Evolutionary conservation across 2,113 vertebrate genomes (phyloP), one percentile per base, ranked within the genome.

Genomic region (Piaya cayana): DNA sequence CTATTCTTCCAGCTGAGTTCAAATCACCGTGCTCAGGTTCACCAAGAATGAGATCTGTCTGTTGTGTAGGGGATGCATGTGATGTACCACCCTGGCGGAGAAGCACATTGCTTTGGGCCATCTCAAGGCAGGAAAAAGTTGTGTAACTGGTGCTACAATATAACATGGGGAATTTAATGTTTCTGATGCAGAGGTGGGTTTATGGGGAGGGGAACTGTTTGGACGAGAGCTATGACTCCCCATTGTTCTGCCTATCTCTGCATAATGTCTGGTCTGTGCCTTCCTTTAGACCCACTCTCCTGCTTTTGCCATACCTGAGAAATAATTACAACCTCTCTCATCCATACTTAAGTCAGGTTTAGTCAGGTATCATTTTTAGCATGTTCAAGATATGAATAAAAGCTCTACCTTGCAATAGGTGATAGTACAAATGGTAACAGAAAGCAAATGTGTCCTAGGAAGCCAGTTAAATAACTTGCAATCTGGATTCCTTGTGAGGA

Each of bases 301-400:
- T 63, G 37, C 32, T 63, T 25, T 82, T 93, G 21, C 55, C 55
- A 58, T 59, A 63, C 26, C 59, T 70, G 36, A 74, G 68, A n/a
- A 83, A 58, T 12, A 95, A 82, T 63, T 76, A 45, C 45, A 70
- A 11, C 16, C 47, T 76, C 12, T 74, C 47, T 70, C 30, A 50
- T 25, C 79, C 71, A 56, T 59, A 75, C 21, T 43, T 50, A 21
- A 52, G 14, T 69, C 45, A 83, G 13, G 14, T 65, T 85, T 65
- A 91, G 39, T 39, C 39, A 50, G 63, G 37, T 56, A n/a, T 49
- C 74, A 67, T 90, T 95, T 95, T 97, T 95, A 96, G 69, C 85
- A 88, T 30, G 55, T 74, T 47, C 18, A 92, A 74, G 37, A 60
- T 92, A 78, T 88, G 87, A 83, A 81, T 79, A 36, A 42, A 88